Evolutionary conservation across 2,113 vertebrate species (phyloP).

Genomic region (Xiphias gladius): DNA sequence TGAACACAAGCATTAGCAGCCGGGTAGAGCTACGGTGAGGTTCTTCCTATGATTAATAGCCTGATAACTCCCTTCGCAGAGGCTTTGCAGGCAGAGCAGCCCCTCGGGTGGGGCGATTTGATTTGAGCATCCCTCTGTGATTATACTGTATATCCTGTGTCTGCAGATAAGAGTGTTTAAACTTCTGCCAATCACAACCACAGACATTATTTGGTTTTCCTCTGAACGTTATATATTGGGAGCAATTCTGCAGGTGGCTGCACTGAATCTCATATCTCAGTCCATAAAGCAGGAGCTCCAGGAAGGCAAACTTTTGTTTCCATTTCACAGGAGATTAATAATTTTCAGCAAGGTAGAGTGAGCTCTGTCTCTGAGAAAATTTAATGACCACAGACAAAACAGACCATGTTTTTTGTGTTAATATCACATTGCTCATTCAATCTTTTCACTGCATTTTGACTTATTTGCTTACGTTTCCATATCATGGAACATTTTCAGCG

Average conservation of each 20-base stretch:
- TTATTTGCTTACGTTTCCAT: not conserved
- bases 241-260: constrained; percentile 42
- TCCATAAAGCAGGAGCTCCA: constrained; percentile 57
- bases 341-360: constrained; percentile 29
- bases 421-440: constrained; percentile 35
- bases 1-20: constrained; percentile 40
- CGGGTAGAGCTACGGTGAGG: constrained; percentile 31
- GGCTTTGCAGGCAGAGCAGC: constrained; percentile 38
- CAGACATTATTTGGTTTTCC: constrained; percentile 55
- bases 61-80: constrained; percentile 51
- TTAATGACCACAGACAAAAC: constrained; percentile 53
- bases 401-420: constrained; percentile 23
- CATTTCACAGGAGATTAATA: constrained; percentile 72
- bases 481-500: not conserved
- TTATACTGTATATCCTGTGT: constrained; percentile 54
- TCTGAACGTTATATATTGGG: constrained; percentile 63
- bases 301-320: constrained; percentile 64
- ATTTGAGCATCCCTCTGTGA: constrained; percentile 52
- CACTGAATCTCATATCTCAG: constrained; percentile 58
- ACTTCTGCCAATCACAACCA: constrained; percentile 73
- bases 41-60: constrained; percentile 67
- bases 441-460: constrained; percentile 18
- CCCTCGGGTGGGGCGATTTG: constrained; percentile 34
- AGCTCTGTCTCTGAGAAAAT: constrained; percentile 41
- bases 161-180: constrained; percentile 77